These are phyloP conservation scores for Ariopsis seemanni DNA, from an alignment of 2,113 vertebrate species.

Conservation along the genomic window DNA sequence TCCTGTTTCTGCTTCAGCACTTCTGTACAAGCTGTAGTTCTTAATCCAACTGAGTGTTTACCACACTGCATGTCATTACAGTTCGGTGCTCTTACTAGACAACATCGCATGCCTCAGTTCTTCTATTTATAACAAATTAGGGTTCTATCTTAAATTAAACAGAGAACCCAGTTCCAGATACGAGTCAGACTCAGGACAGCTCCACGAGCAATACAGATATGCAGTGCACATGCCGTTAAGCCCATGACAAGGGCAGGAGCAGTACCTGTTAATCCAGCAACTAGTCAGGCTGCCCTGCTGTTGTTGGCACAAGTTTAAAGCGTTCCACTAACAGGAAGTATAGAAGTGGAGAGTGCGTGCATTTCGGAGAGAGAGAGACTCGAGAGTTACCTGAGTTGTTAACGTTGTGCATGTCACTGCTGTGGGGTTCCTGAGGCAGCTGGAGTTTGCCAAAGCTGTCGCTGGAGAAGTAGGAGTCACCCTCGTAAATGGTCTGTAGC, in stretches of 20 bases:
- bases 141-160: not conserved
- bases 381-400: conserved; percentile 92
- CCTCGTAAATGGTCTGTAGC: conserved; percentile 99
- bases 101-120: conserved; percentile 6
- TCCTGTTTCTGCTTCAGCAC: conserved; percentile 60
- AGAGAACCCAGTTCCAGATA: not conserved
- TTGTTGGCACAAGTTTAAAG: conserved; percentile 22
- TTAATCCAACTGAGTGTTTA: conserved; percentile 16
- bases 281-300: conserved; percentile 8
- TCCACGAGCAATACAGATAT: not conserved
- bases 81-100: conserved; percentile 4
- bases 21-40: conserved; percentile 46
- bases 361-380: conserved; percentile 28
- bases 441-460: conserved; percentile 88
- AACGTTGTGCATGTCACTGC: conserved; percentile 90
- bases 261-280: conserved; percentile 30
- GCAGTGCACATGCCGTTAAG: not conserved
- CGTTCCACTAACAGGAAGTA: conserved; percentile 25
- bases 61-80: not conserved
- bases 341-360: conserved; percentile 56
- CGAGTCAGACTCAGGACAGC: not conserved
- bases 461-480: conserved; percentile 96
- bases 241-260: not conserved
- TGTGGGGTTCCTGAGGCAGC: conserved; percentile 80
- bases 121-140: conserved; percentile 6